Evolutionary conservation across 2,888 invertebrate species (phyloP), one percentile per base, ranked within the genome.

Genomic region (Tachystola acroxantha): DNA sequence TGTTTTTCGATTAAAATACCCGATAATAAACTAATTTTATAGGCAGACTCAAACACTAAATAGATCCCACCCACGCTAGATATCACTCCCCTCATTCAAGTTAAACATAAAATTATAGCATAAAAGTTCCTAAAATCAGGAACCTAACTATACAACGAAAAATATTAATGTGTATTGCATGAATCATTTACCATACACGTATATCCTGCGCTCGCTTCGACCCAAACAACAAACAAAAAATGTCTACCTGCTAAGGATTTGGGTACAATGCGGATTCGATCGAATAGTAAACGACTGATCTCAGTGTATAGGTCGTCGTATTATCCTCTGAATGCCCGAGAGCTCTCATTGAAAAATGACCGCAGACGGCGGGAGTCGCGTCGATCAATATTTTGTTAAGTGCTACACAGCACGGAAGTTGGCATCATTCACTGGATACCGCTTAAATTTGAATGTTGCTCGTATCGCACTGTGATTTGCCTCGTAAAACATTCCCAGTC

Each of bases 371-470:
- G 63, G 57, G 60, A 65, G 66, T 64, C 67, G 67, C 59, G 68
- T 66, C 77, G 82, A 86, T 86, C 82, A 78, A 84, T 85, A 84
- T 84, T 79, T 74, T 69, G 71, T 69, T 59, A 64, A 64, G 63
- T 64, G 65, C 58, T 60, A 61, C n/a, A n/a, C n/a, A 16, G 16
- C 55, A 67, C 66, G 75, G 76, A 80, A 82, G 74, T 68, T 66
- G 63, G 58, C 63, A 68, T 68, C 61, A 57, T 61, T 30, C 33
- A 28, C 68, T 57, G 55, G 33, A 61, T 64, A 67, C 67, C 66
- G 71, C 72, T 65, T 51, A 71, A 78, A 69, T 77, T 78, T 66
- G 57, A 78, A 77, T 58, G 53, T 49, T 39, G 52, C 40, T 27
- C 36, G 33, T 35, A 42, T 38, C 45, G 46, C 53, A 49, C 43